Conservation (phyloP, 2,797 vertebrate species). For the Notolabrus celidotus region DNA sequence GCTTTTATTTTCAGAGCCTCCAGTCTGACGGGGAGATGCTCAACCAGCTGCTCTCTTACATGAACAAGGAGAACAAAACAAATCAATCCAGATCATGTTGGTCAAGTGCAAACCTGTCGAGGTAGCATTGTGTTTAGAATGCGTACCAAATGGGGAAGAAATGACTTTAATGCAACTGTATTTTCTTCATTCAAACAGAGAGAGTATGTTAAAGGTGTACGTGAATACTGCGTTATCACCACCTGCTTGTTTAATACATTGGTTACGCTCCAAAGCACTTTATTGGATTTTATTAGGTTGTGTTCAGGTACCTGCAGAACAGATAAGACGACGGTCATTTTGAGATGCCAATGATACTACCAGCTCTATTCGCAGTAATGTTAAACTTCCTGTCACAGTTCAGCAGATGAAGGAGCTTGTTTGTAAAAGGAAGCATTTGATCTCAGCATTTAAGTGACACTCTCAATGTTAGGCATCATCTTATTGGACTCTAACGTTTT, state of each 20-base stretch:
- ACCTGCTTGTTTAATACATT: neutral
- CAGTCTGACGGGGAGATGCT: slow-evolving; percentile 7
- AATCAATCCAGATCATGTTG: slow-evolving; percentile 49
- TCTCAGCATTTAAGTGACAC: neutral
- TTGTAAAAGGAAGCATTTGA: neutral
- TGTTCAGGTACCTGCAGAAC: neutral
- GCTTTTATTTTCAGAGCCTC: neutral
- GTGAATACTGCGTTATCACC: too few relatives aligned
- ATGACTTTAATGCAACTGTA: too few relatives aligned
- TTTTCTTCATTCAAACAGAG: neutral
- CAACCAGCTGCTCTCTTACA: slow-evolving; percentile 12
- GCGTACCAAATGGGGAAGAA: too few relatives aligned
- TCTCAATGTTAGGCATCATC: slow-evolving; percentile 3
- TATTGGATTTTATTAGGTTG: neutral
- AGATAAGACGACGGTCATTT: too few relatives aligned
- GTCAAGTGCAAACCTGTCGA: slow-evolving; percentile 58
- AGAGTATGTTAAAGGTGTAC: neutral
- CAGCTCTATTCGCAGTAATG: slow-evolving; percentile 3
- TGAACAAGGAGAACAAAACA: slow-evolving; percentile 21
- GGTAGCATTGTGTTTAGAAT: slow-evolving; percentile 31
- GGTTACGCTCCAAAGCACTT: neutral
- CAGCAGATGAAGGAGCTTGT: slow-evolving; percentile 23
- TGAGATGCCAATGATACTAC: neutral
- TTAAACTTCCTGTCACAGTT: slow-evolving; percentile 30
- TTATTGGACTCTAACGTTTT: neutral